Conservation (phyloP, 2,888 invertebrate species). For the Stenodera caucasica region DNA sequence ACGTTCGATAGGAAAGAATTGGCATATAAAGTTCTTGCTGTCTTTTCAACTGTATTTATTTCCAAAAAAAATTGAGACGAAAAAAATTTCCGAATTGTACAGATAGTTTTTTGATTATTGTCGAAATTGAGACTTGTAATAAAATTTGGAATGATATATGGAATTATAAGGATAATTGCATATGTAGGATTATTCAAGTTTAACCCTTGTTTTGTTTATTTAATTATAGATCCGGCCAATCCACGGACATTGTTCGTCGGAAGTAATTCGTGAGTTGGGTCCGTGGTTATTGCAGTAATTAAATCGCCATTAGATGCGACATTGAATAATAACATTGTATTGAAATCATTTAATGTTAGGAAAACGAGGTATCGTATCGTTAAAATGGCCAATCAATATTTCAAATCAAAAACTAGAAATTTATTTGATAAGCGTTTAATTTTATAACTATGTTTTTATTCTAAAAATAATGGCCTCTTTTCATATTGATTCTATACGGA, state of each 20-base stretch:
- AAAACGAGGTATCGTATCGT: neutral
- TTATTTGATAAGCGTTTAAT: no score
- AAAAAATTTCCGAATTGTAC: neutral
- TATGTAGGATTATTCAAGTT: neutral
- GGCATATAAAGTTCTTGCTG: neutral
- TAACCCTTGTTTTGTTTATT: neutral
- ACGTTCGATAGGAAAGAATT: constrained; percentile 10
- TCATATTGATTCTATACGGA: constrained; percentile 8
- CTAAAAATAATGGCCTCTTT: neutral
- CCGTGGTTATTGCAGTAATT: constrained; percentile 4
- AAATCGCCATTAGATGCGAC: neutral
- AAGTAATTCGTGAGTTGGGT: constrained; percentile 5
- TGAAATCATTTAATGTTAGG: neutral
- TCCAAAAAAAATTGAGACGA: neutral
- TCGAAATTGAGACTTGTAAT: no score
- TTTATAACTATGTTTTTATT: no score
- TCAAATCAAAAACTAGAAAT: no score
- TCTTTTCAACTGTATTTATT: neutral
- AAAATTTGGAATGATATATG: no score
- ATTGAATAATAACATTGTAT: constrained; percentile 1
- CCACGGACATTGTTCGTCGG: neutral
- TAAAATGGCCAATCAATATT: no score
- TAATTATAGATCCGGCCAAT: neutral
- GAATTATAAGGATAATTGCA: neutral
- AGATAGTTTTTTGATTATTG: no score